Evolutionary conservation across 2,113 vertebrate genomes (phyloP).

Genomic region (Nannobrachium achirus): DNA sequence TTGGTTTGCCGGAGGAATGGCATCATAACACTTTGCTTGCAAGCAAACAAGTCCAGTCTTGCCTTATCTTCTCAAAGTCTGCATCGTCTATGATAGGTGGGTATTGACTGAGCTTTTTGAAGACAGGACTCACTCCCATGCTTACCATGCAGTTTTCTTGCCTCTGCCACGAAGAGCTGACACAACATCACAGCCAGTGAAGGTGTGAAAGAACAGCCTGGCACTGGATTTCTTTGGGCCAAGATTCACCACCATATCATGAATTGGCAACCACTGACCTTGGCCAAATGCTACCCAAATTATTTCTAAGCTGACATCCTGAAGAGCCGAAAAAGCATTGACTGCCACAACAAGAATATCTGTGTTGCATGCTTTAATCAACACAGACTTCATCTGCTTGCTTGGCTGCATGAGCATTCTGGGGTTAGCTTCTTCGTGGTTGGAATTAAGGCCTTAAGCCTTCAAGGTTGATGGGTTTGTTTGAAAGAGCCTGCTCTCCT

Average conservation of each 20-base stretch:
- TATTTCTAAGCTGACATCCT: no score
- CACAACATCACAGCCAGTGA: constrained; percentile 8
- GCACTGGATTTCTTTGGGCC: constrained; percentile 12
- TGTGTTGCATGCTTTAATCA: constrained; percentile 5
- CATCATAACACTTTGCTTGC: no score
- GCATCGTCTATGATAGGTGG: constrained; percentile 5
- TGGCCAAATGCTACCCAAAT: no score
- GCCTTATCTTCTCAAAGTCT: no score
- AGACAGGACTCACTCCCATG: constrained; percentile 12
- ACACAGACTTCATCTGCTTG: constrained; percentile 13
- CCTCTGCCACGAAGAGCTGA: constrained; percentile 5
- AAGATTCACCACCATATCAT: constrained; percentile 8
- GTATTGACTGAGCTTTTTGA: constrained; percentile 18
- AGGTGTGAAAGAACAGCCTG: background rate
- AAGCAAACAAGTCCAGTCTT: no score
- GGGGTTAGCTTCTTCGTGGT: constrained; percentile 8
- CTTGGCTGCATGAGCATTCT: constrained; percentile 9
- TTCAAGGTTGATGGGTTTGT: constrained; percentile 11
- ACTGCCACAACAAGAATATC: constrained; percentile 16
- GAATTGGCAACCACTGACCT: no score
- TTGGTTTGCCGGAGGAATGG: no score
- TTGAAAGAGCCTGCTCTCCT: constrained; percentile 10
- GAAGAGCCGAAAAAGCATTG: no score
- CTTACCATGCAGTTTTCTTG: constrained; percentile 5
- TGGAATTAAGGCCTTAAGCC: constrained; percentile 9